These are phyloP conservation scores for Esperia sulphurella DNA, from an alignment of 2,888 invertebrate genomes.

Conservation along the genomic window DNA sequence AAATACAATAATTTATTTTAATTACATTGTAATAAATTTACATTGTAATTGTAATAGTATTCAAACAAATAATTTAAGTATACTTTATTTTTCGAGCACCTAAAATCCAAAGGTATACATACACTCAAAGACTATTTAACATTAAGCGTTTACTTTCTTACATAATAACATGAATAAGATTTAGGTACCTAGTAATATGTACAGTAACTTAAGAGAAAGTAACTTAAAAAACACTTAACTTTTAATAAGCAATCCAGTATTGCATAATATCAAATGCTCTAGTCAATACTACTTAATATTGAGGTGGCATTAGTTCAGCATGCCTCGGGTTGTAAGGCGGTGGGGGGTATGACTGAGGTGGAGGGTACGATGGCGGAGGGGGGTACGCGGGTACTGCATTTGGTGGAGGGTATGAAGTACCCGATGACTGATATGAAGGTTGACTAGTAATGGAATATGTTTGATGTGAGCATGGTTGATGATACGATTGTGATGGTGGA, in stretches of 20 bases:
- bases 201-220: too few relatives aligned
- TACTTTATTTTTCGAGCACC: background rate
- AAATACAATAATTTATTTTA: background rate
- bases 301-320: slow-evolving; percentile 10
- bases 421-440: background rate
- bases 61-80: background rate
- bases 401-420: slow-evolving; percentile 3
- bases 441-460: slow-evolving; percentile 1
- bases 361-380: slow-evolving; percentile 11
- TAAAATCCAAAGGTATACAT: too few relatives aligned
- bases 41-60: background rate
- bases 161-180: too few relatives aligned
- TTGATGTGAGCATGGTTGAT: slow-evolving; percentile 3
- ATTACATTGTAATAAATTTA: background rate
- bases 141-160: too few relatives aligned
- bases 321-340: slow-evolving; percentile 16
- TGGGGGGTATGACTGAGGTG: slow-evolving; percentile 17
- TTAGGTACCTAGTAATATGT: too few relatives aligned
- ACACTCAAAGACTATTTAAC: too few relatives aligned
- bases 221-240: too few relatives aligned
- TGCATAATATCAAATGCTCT: too few relatives aligned
- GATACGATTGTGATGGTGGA: slow-evolving; percentile 12
- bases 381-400: slow-evolving; percentile 9
- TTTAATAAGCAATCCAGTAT: too few relatives aligned
- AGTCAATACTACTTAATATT: too few relatives aligned